Percentiles rank a stretch among this genome's conserved stretches.
Conservation (phyloP, 2,113 vertebrate species). For the Lagopus leucura region DNA sequence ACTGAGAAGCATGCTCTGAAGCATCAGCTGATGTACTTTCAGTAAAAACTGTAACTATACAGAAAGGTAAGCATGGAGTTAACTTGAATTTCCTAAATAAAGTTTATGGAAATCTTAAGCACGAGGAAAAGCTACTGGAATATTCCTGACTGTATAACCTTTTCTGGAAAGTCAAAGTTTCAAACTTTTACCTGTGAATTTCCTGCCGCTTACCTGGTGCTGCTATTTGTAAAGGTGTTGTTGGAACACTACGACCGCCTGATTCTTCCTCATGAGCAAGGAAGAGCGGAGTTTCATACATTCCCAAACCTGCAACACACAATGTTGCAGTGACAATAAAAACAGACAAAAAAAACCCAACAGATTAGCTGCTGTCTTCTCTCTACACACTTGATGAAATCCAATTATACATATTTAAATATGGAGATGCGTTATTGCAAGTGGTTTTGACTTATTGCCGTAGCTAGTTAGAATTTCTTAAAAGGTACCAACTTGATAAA, state of each 20-base stretch:
- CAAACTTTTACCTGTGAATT: neutral
- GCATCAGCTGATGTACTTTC: conserved; percentile 85
- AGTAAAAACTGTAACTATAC: conserved; percentile 84
- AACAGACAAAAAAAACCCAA: neutral
- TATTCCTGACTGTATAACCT: neutral
- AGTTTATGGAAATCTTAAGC: neutral
- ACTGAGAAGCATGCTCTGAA: conserved; percentile 91
- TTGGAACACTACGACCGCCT: conserved; percentile 92
- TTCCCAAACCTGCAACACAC: conserved; percentile 85
- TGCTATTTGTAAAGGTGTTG: conserved; percentile 87
- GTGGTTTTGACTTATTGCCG: neutral
- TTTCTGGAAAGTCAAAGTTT: neutral
- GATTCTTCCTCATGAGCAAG: conserved; percentile 92
- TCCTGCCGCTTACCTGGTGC: conserved; percentile 82
- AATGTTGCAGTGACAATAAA: neutral
- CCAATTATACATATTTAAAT: neutral
- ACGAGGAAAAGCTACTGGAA: neutral
- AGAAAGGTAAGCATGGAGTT: neutral
- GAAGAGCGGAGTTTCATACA: conserved; percentile 92
- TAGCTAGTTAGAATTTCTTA: neutral
- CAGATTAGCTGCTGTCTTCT: neutral
- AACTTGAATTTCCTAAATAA: neutral
- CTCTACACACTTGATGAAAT: neutral
- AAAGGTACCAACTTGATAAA: neutral
- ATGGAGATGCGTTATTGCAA: neutral